Evolutionary conservation across 2,888 invertebrate genomes (phyloP), one percentile per base, ranked within the genome.

Genomic region (Tachystola acroxantha): DNA sequence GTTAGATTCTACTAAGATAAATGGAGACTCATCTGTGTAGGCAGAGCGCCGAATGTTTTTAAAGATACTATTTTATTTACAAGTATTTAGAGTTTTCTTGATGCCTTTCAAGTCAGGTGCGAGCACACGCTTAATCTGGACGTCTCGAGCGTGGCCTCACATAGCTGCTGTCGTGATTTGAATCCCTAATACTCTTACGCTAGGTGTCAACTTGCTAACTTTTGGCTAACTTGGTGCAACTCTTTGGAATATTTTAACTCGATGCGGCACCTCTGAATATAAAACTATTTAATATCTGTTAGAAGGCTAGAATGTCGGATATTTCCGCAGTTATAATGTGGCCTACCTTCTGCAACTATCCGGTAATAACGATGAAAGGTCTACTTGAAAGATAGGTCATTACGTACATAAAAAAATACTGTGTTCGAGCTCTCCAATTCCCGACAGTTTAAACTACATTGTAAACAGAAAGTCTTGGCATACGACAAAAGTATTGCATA

Each of bases 41-140:
- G n/a, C n/a, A n/a, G n/a, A n/a, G n/a, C n/a, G n/a, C n/a, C n/a
- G n/a, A n/a, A n/a, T n/a, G n/a, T n/a, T n/a, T n/a, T n/a, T n/a
- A n/a, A n/a, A n/a, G n/a, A n/a, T n/a, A n/a, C n/a, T n/a, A n/a
- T n/a, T n/a, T n/a, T n/a, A n/a, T n/a, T n/a, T n/a, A n/a, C n/a
- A n/a, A n/a, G n/a, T n/a, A n/a, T n/a, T n/a, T n/a, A n/a, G n/a
- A n/a, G n/a, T n/a, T n/a, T n/a, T n/a, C n/a, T n/a, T n/a, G 9
- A 19, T 10, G 10, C 7, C 11, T 28, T n/a, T 34, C 32, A 12
- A 32, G 39, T 36, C 32, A 36, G 35, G 39, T 36, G 19, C 13
- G 12, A 10, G 20, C 30, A 25, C 36, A 33, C 32, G 33, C 32
- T 33, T 31, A 39, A 36, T 40, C 36, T 16, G 36, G 30, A 33